A percentile compares a stretch with the other conserved stretches of the same genome.
phyloP scores from a whole-genome alignment of 64 coral and sea anemone genomes.

The Montipora foliosa region DNA sequence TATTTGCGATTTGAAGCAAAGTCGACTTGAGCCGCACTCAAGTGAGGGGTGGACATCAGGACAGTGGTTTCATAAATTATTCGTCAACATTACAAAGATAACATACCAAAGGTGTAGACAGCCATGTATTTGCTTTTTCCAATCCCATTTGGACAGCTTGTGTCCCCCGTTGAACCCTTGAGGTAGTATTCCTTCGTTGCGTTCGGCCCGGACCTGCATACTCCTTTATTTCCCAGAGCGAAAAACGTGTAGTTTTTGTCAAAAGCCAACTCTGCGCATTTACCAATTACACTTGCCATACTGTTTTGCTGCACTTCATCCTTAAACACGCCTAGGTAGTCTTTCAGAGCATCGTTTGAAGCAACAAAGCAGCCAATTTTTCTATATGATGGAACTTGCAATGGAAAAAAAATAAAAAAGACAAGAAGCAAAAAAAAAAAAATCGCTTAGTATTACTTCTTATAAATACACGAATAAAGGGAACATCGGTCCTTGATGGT shows the following conservation, averaged over 20 bases:
- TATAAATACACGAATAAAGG: background rate
- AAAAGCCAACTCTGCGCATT: conserved; percentile 16
- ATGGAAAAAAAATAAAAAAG: too few species aligned
- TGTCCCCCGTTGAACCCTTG: background rate
- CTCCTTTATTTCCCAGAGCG: conserved; percentile 26
- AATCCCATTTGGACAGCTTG: conserved; percentile 1
- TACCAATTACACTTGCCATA: background rate
- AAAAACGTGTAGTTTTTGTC: conserved; percentile 47
- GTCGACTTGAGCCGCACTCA: too few species aligned
- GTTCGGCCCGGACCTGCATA: conserved; percentile 23
- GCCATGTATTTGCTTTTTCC: background rate
- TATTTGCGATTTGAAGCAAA: too few species aligned
- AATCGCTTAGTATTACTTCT: background rate
- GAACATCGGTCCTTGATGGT: too few species aligned
- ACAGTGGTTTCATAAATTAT: too few species aligned
- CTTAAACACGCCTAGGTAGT: background rate
- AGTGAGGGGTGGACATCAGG: too few species aligned
- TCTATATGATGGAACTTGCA: background rate
- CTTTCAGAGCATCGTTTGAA: background rate
- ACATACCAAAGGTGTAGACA: conserved; percentile 31
- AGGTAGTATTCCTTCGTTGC: background rate
- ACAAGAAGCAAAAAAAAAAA: too few species aligned
- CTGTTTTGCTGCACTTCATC: background rate
- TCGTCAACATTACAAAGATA: too few species aligned
- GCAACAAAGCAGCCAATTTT: conserved; percentile 14